phyloP scores from a whole-genome alignment of 1,140 invertebrate genomes.

The Psix sp. region DNA sequence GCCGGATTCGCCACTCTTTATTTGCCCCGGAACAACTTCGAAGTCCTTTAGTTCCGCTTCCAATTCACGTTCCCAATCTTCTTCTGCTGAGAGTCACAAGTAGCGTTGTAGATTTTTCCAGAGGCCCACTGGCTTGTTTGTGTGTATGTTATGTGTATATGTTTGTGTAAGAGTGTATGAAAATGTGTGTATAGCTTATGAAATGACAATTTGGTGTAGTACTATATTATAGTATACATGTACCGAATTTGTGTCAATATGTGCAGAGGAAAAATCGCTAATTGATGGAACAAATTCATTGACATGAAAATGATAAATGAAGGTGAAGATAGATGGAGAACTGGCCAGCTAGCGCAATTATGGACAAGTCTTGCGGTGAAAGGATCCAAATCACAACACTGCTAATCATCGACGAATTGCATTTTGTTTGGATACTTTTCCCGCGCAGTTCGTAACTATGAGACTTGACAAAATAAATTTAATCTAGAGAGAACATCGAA shows the following conservation, averaged over 20 bases:
- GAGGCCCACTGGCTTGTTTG: conserved; percentile 63
- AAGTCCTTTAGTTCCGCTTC: conserved; percentile 95
- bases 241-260: conserved; percentile 45
- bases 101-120: conserved; percentile 73
- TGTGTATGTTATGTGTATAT: conserved; percentile 41
- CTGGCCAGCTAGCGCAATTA: conserved; percentile 5
- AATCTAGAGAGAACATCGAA: conserved; percentile 16
- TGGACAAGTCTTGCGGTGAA: too few species aligned
- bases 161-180: conserved; percentile 23
- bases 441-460: too few species aligned
- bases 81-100: conserved; percentile 81
- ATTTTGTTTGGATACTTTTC: background rate
- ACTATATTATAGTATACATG: background rate
- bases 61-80: conserved; percentile 95
- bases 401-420: too few species aligned
- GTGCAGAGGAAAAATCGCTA: conserved; percentile 58
- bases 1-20: conserved; percentile 57
- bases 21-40: conserved; percentile 83
- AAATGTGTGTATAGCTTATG: conserved; percentile 26
- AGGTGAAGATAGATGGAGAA: conserved; percentile 25
- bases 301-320: conserved; percentile 41
- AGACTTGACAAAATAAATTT: too few species aligned
- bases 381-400: too few species aligned
- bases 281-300: conserved; percentile 57
- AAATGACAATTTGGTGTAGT: background rate